Conservation (phyloP, 2,888 invertebrate species). For the Athripsodes cinereus region DNA sequence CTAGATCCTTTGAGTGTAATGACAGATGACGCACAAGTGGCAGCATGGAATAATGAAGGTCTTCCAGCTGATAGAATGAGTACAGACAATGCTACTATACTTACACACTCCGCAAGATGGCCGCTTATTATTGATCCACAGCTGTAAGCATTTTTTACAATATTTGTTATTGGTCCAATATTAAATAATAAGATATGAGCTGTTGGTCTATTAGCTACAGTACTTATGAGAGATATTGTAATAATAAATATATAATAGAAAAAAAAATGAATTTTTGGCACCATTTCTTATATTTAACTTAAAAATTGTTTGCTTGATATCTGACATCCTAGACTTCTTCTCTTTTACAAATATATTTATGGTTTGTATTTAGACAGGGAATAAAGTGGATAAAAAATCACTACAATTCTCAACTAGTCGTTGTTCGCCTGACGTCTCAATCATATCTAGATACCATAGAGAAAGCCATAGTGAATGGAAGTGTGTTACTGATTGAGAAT, state of each 20-base stretch:
- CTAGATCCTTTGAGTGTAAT: conserved; percentile 80
- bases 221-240: too few relatives aligned
- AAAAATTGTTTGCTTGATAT: not conserved
- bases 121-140: conserved; percentile 95
- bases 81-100: conserved; percentile 88
- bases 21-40: conserved; percentile 88
- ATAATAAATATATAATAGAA: too few relatives aligned
- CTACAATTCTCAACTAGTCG: conserved; percentile 65
- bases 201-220: too few relatives aligned
- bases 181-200: too few relatives aligned
- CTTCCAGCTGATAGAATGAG: conserved; percentile 92
- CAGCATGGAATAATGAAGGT: conserved; percentile 92
- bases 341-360: conserved; percentile 9
- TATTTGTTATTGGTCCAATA: too few relatives aligned
- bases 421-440: conserved; percentile 71
- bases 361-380: conserved; percentile 56
- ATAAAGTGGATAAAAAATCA: conserved; percentile 93
- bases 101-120: conserved; percentile 86
- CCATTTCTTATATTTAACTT: not conserved
- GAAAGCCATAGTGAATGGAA: conserved; percentile 65
- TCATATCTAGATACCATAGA: conserved; percentile 83
- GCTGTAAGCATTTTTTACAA: conserved; percentile 41
- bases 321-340: not conserved
- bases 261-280: too few relatives aligned
- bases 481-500: conserved; percentile 78